Conservation (phyloP, 2,888 invertebrate species). For the Muschampia plurimacula region DNA sequence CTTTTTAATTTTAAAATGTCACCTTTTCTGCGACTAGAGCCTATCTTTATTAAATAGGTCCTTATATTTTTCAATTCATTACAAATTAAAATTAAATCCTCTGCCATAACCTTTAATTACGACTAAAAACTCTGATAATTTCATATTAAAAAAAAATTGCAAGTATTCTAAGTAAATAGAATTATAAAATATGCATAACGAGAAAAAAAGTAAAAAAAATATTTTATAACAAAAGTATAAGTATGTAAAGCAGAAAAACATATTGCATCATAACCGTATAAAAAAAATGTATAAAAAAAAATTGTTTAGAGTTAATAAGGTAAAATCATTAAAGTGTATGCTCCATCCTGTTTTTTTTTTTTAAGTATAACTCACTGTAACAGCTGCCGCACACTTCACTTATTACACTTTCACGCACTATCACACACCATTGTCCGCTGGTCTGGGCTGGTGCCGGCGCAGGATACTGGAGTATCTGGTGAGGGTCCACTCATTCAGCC, state of each 20-base stretch:
- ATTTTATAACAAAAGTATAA: neutral
- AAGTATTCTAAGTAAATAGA: too few relatives aligned
- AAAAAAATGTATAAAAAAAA: neutral
- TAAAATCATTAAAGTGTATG: neutral
- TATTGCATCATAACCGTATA: neutral
- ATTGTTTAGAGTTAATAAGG: neutral
- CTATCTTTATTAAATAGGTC: neutral
- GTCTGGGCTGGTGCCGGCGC: slow-evolving; percentile 5
- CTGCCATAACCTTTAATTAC: slow-evolving; percentile 9
- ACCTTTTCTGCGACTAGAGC: slow-evolving; percentile 11
- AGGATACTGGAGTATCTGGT: slow-evolving; percentile 9
- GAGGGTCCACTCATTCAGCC: slow-evolving; percentile 2
- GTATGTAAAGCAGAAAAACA: neutral
- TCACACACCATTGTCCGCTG: neutral
- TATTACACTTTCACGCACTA: neutral
- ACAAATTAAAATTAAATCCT: neutral
- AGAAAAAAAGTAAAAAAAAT: too few relatives aligned
- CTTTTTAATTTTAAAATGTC: slow-evolving; percentile 13
- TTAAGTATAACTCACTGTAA: neutral
- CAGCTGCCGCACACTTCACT: neutral
- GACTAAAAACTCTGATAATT: neutral
- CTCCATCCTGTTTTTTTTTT: too few relatives aligned
- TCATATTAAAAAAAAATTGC: neutral
- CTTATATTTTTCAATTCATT: slow-evolving; percentile 9
- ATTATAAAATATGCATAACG: neutral